Percentiles rank a stretch among this genome's conserved stretches.
These are phyloP conservation scores for Morpho achilles DNA, from an alignment of 2,888 invertebrate species.

Conservation along the genomic window DNA sequence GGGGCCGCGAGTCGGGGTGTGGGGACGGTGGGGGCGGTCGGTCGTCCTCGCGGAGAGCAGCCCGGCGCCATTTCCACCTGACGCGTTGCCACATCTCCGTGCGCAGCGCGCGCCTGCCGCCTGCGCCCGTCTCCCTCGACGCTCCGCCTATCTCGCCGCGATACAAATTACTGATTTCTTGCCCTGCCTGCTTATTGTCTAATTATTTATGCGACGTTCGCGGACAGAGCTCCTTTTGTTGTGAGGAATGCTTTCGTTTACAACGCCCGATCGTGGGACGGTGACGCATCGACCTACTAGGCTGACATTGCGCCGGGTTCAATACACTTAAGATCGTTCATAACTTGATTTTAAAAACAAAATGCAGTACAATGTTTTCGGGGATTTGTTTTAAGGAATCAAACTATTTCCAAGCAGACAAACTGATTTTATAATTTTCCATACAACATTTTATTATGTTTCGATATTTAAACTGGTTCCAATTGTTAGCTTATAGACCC, in stretches of 20 bases:
- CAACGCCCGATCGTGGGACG: conserved; percentile 43
- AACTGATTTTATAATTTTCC: too few relatives aligned
- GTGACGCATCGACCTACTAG: conserved; percentile 66
- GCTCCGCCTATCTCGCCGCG: conserved; percentile 70
- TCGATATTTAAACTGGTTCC: too few relatives aligned
- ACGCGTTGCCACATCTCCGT: conserved; percentile 76
- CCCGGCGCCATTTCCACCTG: conserved; percentile 75
- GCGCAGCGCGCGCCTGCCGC: conserved; percentile 65
- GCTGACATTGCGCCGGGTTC: conserved; percentile 61
- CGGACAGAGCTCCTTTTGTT: conserved; percentile 61
- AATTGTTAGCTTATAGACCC: conserved; percentile 15
- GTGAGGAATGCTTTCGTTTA: conserved; percentile 62
- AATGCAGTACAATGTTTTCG: conserved; percentile 5
- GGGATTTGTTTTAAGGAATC: too few relatives aligned
- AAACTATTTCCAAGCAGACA: too few relatives aligned
- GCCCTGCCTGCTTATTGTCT: conserved; percentile 75
- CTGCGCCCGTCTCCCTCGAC: conserved; percentile 62
- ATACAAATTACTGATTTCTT: conserved; percentile 77
- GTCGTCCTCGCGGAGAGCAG: conserved; percentile 65
- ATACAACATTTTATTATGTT: too few relatives aligned
- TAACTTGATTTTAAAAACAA: conserved; percentile 20
- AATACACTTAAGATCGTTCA: conserved; percentile 55
- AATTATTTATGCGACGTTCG: conserved; percentile 75
- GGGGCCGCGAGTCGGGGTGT: conserved; percentile 41
- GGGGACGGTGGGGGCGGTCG: conserved; percentile 42